Percentiles rank a stretch among this genome's conserved stretches.
These are phyloP conservation scores for Ligdia adustata DNA, from an alignment of 2,888 invertebrate species.

Conservation along the genomic window DNA sequence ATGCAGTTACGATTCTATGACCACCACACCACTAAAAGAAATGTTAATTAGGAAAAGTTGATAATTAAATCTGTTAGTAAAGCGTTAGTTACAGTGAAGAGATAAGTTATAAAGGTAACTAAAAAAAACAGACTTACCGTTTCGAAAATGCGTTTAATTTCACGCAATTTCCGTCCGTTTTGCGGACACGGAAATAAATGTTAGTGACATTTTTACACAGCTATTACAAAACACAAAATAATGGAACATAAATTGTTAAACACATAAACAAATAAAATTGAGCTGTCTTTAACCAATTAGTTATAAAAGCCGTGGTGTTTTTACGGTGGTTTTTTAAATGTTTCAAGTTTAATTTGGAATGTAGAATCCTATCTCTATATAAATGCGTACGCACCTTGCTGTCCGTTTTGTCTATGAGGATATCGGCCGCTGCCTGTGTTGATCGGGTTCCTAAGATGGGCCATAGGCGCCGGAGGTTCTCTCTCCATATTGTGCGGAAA, in stretches of 20 bases:
- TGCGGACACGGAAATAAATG: slow-evolving; percentile 44
- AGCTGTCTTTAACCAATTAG: slow-evolving; percentile 78
- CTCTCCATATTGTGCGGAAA: slow-evolving; percentile 73
- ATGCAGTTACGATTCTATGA: slow-evolving; percentile 52
- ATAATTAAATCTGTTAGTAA: slow-evolving; percentile 51
- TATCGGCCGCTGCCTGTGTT: slow-evolving; percentile 76
- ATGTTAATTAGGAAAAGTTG: slow-evolving; percentile 54
- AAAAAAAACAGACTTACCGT: slow-evolving; percentile 67
- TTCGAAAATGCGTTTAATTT: slow-evolving; percentile 35
- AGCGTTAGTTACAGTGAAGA: slow-evolving; percentile 64
- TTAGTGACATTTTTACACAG: slow-evolving; percentile 65
- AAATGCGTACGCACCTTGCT: slow-evolving; percentile 75
- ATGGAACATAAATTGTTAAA: slow-evolving; percentile 34
- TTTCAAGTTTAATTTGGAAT: slow-evolving; percentile 36
- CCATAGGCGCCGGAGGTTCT: slow-evolving; percentile 76
- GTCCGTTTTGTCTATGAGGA: slow-evolving; percentile 75
- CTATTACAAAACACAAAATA: slow-evolving; percentile 21
- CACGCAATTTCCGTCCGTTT: slow-evolving; percentile 35
- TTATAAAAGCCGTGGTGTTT: slow-evolving; percentile 72
- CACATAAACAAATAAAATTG: slow-evolving; percentile 62
- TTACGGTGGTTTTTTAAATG: slow-evolving; percentile 64
- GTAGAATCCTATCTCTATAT: slow-evolving; percentile 35
- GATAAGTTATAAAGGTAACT: slow-evolving; percentile 41
- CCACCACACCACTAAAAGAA: slow-evolving; percentile 80
- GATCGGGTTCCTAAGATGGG: slow-evolving; percentile 72